A percentile compares a stretch with the other conserved stretches of the same genome.
phyloP scores from a whole-genome alignment of 2,797 vertebrate genomes.

The Holocentrus rufus region DNA sequence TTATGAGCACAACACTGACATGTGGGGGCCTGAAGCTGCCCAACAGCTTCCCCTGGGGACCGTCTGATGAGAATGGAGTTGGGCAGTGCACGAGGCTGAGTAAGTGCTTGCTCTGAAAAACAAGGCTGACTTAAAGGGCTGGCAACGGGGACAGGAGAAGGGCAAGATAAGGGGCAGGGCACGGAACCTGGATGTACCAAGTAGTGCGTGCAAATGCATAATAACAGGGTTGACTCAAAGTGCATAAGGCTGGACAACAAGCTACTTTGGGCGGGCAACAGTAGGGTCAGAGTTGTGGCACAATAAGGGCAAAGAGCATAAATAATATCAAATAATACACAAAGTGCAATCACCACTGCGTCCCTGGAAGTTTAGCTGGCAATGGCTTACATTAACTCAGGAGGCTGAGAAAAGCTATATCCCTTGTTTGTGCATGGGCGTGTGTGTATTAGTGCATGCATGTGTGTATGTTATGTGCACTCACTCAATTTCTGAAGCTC shows the following conservation, averaged over 20 bases:
- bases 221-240: slow-evolving; percentile 50
- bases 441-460: background rate
- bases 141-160: slow-evolving; percentile 23
- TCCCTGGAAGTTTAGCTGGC: no score
- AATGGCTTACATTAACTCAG: no score
- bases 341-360: slow-evolving; percentile 1
- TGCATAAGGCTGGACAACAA: slow-evolving; percentile 22
- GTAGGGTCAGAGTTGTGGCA: slow-evolving; percentile 2
- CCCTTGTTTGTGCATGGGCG: background rate
- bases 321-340: background rate
- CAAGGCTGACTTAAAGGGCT: slow-evolving; percentile 43
- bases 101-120: slow-evolving; percentile 34
- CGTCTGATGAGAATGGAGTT: slow-evolving; percentile 32
- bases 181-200: background rate
- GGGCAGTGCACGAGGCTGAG: slow-evolving; percentile 11
- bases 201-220: slow-evolving; percentile 10
- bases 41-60: background rate
- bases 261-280: slow-evolving; percentile 1
- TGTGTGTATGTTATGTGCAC: slow-evolving; percentile 2
- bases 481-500: no score
- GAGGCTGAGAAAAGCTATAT: background rate
- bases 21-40: slow-evolving; percentile 14
- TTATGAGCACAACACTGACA: slow-evolving; percentile 16
- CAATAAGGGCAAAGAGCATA: slow-evolving; percentile 1
- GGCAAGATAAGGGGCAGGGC: slow-evolving; percentile 10